Conservation (phyloP, 2,797 vertebrate species). For the Notoglanidium macrostoma region DNA sequence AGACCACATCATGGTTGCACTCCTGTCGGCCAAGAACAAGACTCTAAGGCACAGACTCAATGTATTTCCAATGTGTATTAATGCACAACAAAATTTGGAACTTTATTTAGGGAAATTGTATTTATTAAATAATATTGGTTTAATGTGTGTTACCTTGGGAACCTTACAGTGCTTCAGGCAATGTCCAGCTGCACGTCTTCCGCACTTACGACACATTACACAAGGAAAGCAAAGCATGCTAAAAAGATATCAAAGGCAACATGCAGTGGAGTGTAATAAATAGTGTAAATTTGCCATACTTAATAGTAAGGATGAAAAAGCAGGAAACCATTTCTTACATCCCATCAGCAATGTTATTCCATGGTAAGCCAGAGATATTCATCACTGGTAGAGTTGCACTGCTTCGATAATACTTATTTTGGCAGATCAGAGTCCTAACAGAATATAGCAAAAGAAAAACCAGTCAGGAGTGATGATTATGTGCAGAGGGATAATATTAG, state of each 20-base stretch:
- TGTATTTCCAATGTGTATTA: background rate
- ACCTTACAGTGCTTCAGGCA: background rate
- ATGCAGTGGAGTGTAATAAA: slow-evolving; percentile 11
- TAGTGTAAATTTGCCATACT: slow-evolving; percentile 6
- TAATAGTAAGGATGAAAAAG: slow-evolving; percentile 30
- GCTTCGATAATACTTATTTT: slow-evolving; percentile 39
- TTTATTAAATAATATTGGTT: background rate
- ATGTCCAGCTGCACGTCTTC: background rate
- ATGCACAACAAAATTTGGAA: background rate
- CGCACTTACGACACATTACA: background rate
- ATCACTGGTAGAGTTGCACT: slow-evolving; percentile 17
- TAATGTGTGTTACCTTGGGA: background rate
- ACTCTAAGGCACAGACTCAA: background rate
- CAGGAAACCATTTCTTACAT: slow-evolving; percentile 39
- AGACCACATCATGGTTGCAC: background rate
- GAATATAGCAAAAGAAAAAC: background rate
- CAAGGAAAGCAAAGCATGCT: background rate
- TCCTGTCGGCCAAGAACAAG: background rate
- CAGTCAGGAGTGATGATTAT: slow-evolving; percentile 4
- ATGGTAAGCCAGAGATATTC: slow-evolving; percentile 31
- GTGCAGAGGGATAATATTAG: slow-evolving; percentile 3
- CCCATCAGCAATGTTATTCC: slow-evolving; percentile 27
- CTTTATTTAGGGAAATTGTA: background rate
- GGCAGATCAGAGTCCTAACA: background rate
- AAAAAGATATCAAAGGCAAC: slow-evolving; percentile 15